Conservation (phyloP, 2,113 vertebrate species). For the Hydrochoerus hydrochaeris region DNA sequence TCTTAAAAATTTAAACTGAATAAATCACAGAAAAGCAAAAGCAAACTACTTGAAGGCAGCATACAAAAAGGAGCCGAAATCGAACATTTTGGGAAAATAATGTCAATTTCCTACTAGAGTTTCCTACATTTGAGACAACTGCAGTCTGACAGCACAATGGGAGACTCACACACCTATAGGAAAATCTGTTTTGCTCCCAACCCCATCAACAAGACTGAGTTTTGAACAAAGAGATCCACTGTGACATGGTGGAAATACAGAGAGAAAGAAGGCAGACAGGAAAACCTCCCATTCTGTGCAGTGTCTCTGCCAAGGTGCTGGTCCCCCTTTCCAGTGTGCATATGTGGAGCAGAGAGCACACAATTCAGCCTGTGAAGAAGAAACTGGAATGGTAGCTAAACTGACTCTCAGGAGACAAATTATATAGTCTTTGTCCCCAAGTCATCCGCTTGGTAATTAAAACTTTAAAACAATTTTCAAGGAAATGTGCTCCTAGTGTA, state of each 20-base stretch:
- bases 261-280: not conserved
- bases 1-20: not conserved
- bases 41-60: not conserved
- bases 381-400: not conserved
- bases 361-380: not conserved
- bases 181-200: not conserved
- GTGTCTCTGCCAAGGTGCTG: not conserved
- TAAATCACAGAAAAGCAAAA: not conserved
- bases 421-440: not conserved
- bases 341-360: not conserved
- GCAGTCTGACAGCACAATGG: not conserved
- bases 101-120: not conserved
- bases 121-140: not conserved
- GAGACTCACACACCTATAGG: not conserved
- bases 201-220: not conserved
- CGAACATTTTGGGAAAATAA: not conserved
- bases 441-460: not conserved
- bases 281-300: not conserved
- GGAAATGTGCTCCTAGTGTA: not conserved
- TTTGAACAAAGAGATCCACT: not conserved
- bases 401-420: not conserved
- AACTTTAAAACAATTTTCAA: not conserved
- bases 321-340: not conserved
- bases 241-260: not conserved
- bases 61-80: not conserved